Evolutionary conservation across 2,113 vertebrate genomes (phyloP), one percentile per base, ranked within the genome.

Genomic region (Climacteris rufus): DNA sequence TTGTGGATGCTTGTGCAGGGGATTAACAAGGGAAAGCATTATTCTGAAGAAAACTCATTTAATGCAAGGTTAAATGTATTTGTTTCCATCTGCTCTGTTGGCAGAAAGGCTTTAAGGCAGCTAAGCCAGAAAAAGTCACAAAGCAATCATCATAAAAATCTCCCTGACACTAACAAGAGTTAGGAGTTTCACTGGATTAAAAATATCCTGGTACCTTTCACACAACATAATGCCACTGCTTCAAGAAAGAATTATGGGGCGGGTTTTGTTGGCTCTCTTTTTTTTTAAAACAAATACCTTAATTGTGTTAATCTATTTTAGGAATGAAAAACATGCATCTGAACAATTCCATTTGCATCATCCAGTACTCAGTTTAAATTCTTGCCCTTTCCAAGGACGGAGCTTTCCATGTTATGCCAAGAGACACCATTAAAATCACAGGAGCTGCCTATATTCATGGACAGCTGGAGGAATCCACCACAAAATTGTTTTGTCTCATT

Each of bases 241-340:
- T 63, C 35, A 72, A 45, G 28, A 59, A 74, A 47, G 2, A 15
- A 23, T 8, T 2, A 0, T 9, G 6, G 14, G 6, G 17, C 61
- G 30, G 1, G 0, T 16, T 52, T 64, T 16, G 10, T 3, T 54
- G 9, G 2, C 0, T 11, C 66, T 16, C 71, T 22, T 20, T 1
- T 17, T 3, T 8, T 49, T 27, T 42, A 42, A 42, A 89, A 44
- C 10, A 81, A 70, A 70, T 21, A 50, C 11, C 5, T 79, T 76
- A 60, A 77, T 44, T 68, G 8, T n/a, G 23, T 49, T 53, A n/a
- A 66, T 66, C 70, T 52, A 28, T 61, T 71, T 87, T 16, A 56
- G 24, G 22, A 75, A 40, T 10, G 7, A 47, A 54, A 87, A 89
- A 42, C 11, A 17, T 4, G 2, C 13, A 2, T 35, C 35, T 45